phyloP scores from a whole-genome alignment of 1,140 invertebrate species.

The Coboldia fuscipes region DNA sequence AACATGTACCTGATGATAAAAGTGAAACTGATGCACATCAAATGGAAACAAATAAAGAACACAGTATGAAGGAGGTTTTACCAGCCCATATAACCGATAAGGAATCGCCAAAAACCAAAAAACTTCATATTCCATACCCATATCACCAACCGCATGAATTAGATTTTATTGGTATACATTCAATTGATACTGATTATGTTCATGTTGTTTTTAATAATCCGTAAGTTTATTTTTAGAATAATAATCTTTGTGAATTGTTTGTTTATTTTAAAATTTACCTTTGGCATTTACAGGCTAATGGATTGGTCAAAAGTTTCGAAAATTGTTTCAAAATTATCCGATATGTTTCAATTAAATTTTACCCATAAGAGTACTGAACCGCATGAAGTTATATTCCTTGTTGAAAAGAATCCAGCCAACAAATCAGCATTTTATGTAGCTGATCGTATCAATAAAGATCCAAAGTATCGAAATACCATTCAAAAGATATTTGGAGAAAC shows the following conservation, averaged over 20 bases:
- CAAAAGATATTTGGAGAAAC: too few relatives aligned
- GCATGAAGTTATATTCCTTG: conserved; percentile 66
- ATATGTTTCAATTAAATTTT: conserved; percentile 21
- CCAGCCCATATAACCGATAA: conserved; percentile 16
- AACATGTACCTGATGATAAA: conserved; percentile 15
- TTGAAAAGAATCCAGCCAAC: conserved; percentile 33
- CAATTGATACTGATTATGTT: conserved; percentile 21
- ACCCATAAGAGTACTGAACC: conserved; percentile 37
- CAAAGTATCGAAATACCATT: too few relatives aligned
- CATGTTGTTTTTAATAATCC: conserved; percentile 22
- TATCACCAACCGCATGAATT: conserved; percentile 15
- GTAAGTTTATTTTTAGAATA: conserved; percentile 8
- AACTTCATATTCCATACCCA: not conserved
- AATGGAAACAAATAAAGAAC: conserved; percentile 6
- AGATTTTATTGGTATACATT: conserved; percentile 20
- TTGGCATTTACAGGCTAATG: conserved; percentile 14
- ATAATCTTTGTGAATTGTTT: not conserved
- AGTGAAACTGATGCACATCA: not conserved
- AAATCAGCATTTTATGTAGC: conserved; percentile 49
- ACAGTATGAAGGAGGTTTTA: conserved; percentile 11
- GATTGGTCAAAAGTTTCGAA: conserved; percentile 20
- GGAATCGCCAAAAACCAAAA: not conserved
- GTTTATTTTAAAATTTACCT: not conserved
- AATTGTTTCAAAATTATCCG: conserved; percentile 19
- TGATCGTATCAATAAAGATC: conserved; percentile 38